Evolutionary conservation across 2,888 invertebrate species (phyloP), one percentile per base, ranked within the genome.

Genomic region (Zelleria hepariella): DNA sequence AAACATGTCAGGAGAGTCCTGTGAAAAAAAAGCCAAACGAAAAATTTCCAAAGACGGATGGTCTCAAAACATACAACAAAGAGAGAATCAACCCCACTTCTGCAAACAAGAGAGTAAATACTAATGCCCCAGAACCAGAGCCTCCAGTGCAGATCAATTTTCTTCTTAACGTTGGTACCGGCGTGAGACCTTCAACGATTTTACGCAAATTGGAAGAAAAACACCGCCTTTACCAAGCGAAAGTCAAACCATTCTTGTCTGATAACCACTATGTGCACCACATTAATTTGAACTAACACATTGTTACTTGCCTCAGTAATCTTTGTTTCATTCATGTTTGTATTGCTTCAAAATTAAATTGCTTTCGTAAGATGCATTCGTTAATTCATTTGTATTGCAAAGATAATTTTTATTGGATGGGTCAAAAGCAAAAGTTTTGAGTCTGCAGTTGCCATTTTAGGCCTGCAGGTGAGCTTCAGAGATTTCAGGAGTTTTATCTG

Each of bases 191-290:
- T 1, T 81, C 86, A 0, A 83, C 71, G 60, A 74, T 82, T 18
- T 64, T 88, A 18, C 74, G 67, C 62, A 72, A 65, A n/a, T 67
- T 88, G 21, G 88, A 88, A 64, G 84, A 85, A 61, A 86, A 86
- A 66, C 88, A 88, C 64, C 70, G 75, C 23, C 77, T 82, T 72
- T 88, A 82, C 62, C 86, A 87, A 64, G 85, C 86, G 57, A 78
- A 80, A 71, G 80, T 88, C 0, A 87, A 81, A 65, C 67, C 70
- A 42, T 42, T 15, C 15, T 42, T 42, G 4, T 15, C 32, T 15
- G 32, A 42, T 15, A n/a, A n/a, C n/a, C 32, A 42, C 15, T 15
- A 42, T 42, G 32, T 42, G 3, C 32, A 42, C 32, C 10, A 42
- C 15, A 42, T 42, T 42, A 42, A 42, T 15, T 42, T 42, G 32